Conservation (phyloP, 2,797 vertebrate genomes). For the Brachyalestes nurse region DNA sequence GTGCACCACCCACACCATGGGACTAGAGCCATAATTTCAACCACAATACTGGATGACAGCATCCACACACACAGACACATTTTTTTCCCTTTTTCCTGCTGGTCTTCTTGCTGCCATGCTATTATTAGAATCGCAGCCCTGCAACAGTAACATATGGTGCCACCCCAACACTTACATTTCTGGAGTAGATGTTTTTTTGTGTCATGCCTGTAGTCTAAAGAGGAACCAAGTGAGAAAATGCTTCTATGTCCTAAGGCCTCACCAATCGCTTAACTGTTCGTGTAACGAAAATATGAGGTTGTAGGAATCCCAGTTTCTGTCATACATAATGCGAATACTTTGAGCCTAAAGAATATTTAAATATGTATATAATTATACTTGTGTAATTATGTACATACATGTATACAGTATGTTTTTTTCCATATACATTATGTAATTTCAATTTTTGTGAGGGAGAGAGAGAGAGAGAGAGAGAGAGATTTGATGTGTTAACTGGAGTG, state of each 20-base stretch:
- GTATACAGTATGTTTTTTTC: too few species aligned
- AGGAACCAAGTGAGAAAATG: background rate
- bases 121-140: conserved; percentile 41
- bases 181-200: conserved; percentile 18
- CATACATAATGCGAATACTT: background rate
- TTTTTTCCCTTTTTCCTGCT: background rate
- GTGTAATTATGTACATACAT: too few species aligned
- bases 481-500: too few species aligned
- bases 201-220: conserved; percentile 10
- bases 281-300: background rate
- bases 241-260: background rate
- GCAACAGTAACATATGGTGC: conserved; percentile 45
- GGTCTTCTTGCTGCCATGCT: conserved; percentile 34
- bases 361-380: background rate
- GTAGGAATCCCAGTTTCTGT: background rate
- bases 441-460: too few species aligned
- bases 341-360: background rate
- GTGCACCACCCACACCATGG: conserved; percentile 37
- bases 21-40: conserved; percentile 38
- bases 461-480: too few species aligned
- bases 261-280: background rate
- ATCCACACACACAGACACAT: conserved; percentile 25
- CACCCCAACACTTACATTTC: conserved; percentile 22
- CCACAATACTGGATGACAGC: conserved; percentile 42
- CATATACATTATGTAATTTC: too few species aligned